Evolutionary conservation across 2,888 invertebrate species (phyloP).

Genomic region (Eueremaeus valkanovi): DNA sequence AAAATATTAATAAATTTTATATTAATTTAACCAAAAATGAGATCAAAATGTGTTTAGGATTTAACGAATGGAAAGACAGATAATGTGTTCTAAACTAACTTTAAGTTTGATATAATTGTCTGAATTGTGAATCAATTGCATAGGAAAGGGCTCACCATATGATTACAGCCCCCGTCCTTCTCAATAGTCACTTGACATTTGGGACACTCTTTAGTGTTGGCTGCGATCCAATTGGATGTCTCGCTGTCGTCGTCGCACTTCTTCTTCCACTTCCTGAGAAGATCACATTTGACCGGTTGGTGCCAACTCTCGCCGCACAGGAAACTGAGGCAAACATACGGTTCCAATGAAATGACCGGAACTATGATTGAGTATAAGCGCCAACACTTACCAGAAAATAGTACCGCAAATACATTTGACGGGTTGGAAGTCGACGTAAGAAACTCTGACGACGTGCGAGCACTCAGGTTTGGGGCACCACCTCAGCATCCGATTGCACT

Average conservation of each 20-base stretch:
- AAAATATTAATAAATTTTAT: background rate
- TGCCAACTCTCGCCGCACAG: constrained; percentile 96
- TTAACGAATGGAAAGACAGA: no score
- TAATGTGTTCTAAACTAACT: no score
- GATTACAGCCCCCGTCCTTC: constrained; percentile 95
- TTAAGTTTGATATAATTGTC: no score
- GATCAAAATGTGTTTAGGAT: no score
- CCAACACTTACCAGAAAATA: constrained; percentile 68
- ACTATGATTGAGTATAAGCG: background rate
- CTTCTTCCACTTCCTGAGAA: constrained; percentile 93
- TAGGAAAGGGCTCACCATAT: constrained; percentile 67
- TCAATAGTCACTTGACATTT: constrained; percentile 79
- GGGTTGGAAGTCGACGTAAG: constrained; percentile 79
- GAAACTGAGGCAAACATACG: constrained; percentile 58
- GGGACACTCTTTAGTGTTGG: constrained; percentile 98
- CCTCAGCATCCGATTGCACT: constrained; percentile 91
- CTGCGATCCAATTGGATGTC: constrained; percentile 98
- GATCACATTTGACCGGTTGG: constrained; percentile 91
- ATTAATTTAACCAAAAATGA: no score
- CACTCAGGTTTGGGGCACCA: constrained; percentile 99
- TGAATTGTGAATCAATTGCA: background rate
- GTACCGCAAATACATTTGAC: constrained; percentile 90
- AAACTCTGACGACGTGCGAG: constrained; percentile 87
- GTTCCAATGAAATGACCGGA: background rate
- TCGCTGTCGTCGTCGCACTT: constrained; percentile 99